Conservation (phyloP, 2,888 invertebrate genomes). For the Lepidocyrtinus sp. region DNA sequence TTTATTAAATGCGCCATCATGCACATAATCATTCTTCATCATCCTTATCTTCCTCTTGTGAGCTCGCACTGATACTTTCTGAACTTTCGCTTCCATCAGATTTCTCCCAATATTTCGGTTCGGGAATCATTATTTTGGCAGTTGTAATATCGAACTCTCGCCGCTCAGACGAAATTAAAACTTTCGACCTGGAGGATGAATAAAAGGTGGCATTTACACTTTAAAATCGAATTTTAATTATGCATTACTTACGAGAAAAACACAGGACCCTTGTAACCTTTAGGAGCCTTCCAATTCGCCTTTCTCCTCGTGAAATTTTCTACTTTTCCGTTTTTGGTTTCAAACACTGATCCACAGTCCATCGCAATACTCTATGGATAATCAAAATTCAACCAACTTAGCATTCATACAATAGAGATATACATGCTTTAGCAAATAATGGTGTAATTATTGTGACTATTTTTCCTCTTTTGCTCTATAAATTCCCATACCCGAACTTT, state of each 20-base stretch:
- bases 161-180: conserved; percentile 13
- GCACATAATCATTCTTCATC: no score
- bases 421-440: not conserved
- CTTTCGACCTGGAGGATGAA: not conserved
- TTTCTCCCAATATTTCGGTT: not conserved
- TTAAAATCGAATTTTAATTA: conserved; percentile 1
- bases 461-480: no score
- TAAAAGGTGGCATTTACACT: not conserved
- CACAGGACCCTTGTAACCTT: conserved; percentile 33
- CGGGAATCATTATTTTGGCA: not conserved
- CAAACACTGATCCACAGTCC: conserved; percentile 45
- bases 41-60: no score
- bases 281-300: conserved; percentile 44
- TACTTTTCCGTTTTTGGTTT: conserved; percentile 12
- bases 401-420: no score
- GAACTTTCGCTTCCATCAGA: no score
- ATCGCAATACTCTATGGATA: conserved; percentile 42
- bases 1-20: no score
- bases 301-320: conserved; percentile 26
- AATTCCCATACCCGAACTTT: conserved; percentile 23
- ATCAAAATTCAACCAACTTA: no score
- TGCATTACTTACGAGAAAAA: conserved; percentile 39
- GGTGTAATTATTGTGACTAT: no score
- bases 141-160: conserved; percentile 34
- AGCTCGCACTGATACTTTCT: not conserved